Conservation (phyloP, 92 coral and sea anemone genomes). For the Umimayanthus chanpuru region DNA sequence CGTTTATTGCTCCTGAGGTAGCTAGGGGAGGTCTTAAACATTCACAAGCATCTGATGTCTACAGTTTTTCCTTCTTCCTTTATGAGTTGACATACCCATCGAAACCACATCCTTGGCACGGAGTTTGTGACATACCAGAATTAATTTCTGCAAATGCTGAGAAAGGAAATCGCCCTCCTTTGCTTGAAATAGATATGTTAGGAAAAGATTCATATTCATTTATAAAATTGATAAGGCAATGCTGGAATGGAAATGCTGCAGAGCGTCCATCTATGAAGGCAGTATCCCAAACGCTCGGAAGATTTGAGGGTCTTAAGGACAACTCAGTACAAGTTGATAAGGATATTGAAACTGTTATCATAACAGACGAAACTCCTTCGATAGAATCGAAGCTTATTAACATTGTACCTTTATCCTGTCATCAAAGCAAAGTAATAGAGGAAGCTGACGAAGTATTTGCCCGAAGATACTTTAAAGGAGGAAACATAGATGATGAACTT, state of each 20-base stretch:
- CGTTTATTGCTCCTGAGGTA: slow-evolving; percentile 21
- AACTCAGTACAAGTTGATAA: neutral
- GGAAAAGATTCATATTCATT: neutral
- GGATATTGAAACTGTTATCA: neutral
- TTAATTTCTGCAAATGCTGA: neutral
- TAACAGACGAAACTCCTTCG: neutral
- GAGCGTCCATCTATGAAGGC: slow-evolving; percentile 31
- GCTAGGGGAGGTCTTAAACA: slow-evolving; percentile 41
- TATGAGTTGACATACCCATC: slow-evolving; percentile 39
- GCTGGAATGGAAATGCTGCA: neutral
- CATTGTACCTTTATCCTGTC: neutral
- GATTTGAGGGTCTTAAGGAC: neutral
- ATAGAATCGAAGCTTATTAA: neutral
- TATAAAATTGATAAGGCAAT: neutral
- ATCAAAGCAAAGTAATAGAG: slow-evolving; percentile 21
- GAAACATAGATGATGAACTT: slow-evolving; percentile 20
- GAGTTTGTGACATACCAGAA: slow-evolving; percentile 39
- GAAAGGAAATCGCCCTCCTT: slow-evolving; percentile 1
- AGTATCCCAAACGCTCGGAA: neutral
- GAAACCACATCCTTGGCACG: slow-evolving; percentile 55
- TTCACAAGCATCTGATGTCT: slow-evolving; percentile 46
- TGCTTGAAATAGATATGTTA: neutral
- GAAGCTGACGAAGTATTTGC: slow-evolving; percentile 14
- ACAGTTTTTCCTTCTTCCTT: neutral
- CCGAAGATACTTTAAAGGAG: neutral